These are phyloP conservation scores for Stictonetta naevosa DNA, from an alignment of 2,113 vertebrate genomes.

Conservation along the genomic window DNA sequence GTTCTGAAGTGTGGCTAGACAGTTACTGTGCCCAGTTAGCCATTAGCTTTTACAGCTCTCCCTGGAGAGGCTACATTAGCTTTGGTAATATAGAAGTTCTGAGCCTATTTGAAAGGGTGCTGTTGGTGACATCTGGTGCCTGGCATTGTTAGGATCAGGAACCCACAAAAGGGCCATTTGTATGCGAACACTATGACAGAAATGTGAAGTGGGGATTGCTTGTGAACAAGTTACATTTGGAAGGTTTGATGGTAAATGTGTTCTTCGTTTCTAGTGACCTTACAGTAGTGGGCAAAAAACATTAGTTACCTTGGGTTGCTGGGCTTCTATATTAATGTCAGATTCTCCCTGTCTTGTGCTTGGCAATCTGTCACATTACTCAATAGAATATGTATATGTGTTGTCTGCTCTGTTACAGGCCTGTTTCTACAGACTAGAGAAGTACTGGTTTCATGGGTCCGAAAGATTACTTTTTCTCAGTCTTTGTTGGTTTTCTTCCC, in stretches of 20 bases:
- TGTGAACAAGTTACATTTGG: fast-evolving
- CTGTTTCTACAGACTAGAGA: neutral
- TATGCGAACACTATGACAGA: neutral
- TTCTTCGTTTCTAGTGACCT: neutral
- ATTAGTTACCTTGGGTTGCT: neutral
- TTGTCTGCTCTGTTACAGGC: neutral
- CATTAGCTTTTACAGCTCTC: neutral
- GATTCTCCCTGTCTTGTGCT: fast-evolving
- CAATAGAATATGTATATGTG: neutral
- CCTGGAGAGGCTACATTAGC: neutral
- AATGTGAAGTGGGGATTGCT: neutral
- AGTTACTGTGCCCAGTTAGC: neutral
- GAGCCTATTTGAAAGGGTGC: fast-evolving
- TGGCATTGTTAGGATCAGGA: neutral
- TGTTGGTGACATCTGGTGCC: neutral
- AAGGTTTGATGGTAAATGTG: neutral
- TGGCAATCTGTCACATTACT: neutral
- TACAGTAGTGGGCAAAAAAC: fast-evolving
- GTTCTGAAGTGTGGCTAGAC: neutral
- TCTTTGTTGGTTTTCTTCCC: neutral
- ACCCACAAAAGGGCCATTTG: neutral
- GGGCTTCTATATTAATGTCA: neutral
- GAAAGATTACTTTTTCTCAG: neutral
- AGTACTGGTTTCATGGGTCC: neutral
- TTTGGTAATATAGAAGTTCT: neutral